Percentiles rank a stretch among this genome's conserved stretches.
These are phyloP conservation scores for Eilema sororculum DNA, from an alignment of 2,888 invertebrate genomes.

Conservation along the genomic window DNA sequence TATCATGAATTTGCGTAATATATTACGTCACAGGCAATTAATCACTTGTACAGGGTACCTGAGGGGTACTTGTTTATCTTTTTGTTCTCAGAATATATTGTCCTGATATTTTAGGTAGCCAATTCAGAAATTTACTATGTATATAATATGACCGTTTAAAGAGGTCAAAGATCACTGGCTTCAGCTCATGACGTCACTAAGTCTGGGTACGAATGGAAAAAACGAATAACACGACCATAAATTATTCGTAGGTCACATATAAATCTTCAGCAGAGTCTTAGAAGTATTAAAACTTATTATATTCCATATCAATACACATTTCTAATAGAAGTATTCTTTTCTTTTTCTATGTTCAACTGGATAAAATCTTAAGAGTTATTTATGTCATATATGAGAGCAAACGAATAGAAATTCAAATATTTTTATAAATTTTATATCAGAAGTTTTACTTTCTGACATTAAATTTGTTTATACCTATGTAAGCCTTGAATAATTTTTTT, in stretches of 20 bases:
- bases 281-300: conserved; percentile 35
- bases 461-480: no score
- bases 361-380: not conserved
- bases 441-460: no score
- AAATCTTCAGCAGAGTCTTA: conserved; percentile 40
- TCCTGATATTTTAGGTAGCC: not conserved
- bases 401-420: conserved; percentile 8
- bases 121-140: conserved; percentile 13
- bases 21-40: no score
- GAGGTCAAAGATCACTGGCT: conserved; percentile 19
- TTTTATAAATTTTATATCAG: no score
- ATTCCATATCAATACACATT: not conserved
- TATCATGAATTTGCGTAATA: no score
- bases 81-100: not conserved
- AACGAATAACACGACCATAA: conserved; percentile 56
- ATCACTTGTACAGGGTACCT: no score
- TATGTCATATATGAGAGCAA: not conserved
- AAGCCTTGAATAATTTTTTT: no score
- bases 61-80: not conserved
- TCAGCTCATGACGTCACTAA: conserved; percentile 46
- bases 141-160: not conserved
- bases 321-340: not conserved
- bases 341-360: conserved; percentile 30
- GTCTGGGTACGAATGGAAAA: conserved; percentile 47
- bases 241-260: conserved; percentile 46